Evolutionary conservation across 2,888 invertebrate genomes (phyloP).

Genomic region (Syrista parreyssii): DNA sequence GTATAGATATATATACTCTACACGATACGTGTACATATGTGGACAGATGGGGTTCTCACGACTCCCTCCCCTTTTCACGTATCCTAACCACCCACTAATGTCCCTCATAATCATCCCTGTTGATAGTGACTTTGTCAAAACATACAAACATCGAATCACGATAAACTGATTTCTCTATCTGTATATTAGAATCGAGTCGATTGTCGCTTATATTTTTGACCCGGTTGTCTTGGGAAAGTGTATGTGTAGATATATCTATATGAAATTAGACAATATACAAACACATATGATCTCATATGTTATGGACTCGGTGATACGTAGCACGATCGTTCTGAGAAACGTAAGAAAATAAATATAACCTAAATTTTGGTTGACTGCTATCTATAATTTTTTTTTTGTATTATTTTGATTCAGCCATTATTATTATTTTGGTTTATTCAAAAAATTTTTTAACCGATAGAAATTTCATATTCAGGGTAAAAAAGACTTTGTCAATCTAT

Average conservation of each 20-base stretch:
- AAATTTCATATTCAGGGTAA: neutral
- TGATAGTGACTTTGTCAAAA: conserved; percentile 52
- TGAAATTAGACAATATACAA: neutral
- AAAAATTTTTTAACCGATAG: neutral
- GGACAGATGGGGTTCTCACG: conserved; percentile 63
- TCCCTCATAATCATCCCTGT: conserved; percentile 48
- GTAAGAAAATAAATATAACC: neutral
- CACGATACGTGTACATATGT: conserved; percentile 18
- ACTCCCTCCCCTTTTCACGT: neutral
- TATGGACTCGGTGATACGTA: neutral
- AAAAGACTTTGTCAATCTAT: neutral
- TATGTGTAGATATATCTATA: neutral
- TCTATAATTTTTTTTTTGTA: too few relatives aligned
- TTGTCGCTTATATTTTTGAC: too few relatives aligned
- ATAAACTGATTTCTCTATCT: neutral
- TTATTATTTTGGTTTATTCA: too few relatives aligned
- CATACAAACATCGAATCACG: conserved; percentile 38
- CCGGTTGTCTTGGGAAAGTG: too few relatives aligned
- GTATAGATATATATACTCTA: neutral
- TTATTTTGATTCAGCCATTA: too few relatives aligned
- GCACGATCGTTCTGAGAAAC: neutral
- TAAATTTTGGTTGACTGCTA: too few relatives aligned
- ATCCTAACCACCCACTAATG: conserved; percentile 32
- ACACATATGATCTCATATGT: neutral
- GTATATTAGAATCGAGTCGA: too few relatives aligned